A percentile compares a stretch with the other conserved stretches of the same genome.
These are phyloP conservation scores for Cyprinodon variegatus DNA, from an alignment of 2,113 vertebrate species.

Conservation along the genomic window DNA sequence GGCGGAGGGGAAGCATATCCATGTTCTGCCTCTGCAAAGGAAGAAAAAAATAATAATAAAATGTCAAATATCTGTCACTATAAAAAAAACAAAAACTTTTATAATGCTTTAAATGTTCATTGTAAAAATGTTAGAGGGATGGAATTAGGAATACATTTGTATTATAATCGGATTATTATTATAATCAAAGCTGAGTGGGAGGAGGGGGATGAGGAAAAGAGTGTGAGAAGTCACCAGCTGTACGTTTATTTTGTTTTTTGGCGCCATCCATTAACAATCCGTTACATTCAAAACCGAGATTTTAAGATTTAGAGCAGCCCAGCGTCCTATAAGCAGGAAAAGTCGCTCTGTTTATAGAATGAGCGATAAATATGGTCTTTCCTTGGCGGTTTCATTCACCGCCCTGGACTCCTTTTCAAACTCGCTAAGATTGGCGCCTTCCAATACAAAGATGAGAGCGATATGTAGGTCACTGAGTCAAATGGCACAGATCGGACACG, in stretches of 20 bases:
- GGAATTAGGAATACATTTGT: neutral
- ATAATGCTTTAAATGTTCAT: neutral
- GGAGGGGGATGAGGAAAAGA: neutral
- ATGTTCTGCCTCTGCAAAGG: slow-evolving; percentile 88
- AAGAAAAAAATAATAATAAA: neutral
- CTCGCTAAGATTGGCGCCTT: slow-evolving; percentile 81
- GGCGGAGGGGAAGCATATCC: slow-evolving; percentile 89
- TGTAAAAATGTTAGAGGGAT: neutral
- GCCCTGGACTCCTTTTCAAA: slow-evolving; percentile 74
- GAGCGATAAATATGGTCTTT: neutral
- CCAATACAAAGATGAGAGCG: slow-evolving; percentile 73
- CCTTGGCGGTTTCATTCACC: slow-evolving; percentile 12
- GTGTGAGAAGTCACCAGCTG: slow-evolving; percentile 31
- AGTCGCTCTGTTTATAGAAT: too few relatives aligned
- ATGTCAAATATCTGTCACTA: neutral
- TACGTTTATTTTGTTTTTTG: slow-evolving; percentile 65
- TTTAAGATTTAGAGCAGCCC: neutral
- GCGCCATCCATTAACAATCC: slow-evolving; percentile 69
- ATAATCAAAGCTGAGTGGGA: neutral
- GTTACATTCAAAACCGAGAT: neutral
- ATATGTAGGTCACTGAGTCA: slow-evolving; percentile 80
- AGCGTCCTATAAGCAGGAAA: neutral
- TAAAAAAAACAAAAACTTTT: neutral
- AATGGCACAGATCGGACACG: slow-evolving; percentile 24
- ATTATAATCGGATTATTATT: neutral